Evolutionary conservation across 2,797 vertebrate species (phyloP).

Genomic region (Sebastolobus altivelis): DNA sequence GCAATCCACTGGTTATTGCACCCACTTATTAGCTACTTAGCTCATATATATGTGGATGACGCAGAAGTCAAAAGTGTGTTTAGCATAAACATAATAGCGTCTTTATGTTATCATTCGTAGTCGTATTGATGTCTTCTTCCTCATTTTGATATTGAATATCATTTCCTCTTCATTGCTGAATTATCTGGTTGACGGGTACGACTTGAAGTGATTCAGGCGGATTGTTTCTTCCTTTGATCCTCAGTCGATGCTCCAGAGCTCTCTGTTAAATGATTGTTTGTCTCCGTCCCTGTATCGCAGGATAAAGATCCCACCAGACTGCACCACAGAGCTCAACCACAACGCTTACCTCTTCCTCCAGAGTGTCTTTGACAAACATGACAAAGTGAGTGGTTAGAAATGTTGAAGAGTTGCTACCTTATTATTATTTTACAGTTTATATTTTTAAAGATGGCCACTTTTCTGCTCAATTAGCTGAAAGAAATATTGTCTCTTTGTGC

Average conservation of each 20-base stretch:
- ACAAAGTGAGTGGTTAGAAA: constrained; percentile 89
- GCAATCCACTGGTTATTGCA: not conserved
- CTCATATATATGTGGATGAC: not conserved
- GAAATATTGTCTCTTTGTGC: not conserved
- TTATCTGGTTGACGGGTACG: not conserved
- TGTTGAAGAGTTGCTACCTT: too few species aligned
- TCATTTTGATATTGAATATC: not conserved
- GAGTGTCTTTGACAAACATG: constrained; percentile 98
- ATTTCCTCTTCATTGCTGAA: not conserved
- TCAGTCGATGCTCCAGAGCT: not conserved
- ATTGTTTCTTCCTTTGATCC: not conserved
- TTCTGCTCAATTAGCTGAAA: not conserved
- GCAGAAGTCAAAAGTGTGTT: not conserved
- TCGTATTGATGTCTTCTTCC: not conserved
- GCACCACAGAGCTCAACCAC: constrained; percentile 98
- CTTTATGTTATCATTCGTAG: not conserved
- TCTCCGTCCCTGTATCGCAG: constrained; percentile 75
- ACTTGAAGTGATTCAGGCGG: not conserved
- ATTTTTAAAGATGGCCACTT: not conserved
- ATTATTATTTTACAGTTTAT: not conserved
- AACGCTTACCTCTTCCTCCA: constrained; percentile 98
- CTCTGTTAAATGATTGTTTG: not conserved
- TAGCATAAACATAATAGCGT: not conserved
- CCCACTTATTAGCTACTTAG: not conserved
- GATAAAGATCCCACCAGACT: constrained; percentile 93